Evolutionary conservation across 2,113 vertebrate genomes (phyloP), one percentile per base, ranked within the genome.

Genomic region (Nycticebus coucang): DNA sequence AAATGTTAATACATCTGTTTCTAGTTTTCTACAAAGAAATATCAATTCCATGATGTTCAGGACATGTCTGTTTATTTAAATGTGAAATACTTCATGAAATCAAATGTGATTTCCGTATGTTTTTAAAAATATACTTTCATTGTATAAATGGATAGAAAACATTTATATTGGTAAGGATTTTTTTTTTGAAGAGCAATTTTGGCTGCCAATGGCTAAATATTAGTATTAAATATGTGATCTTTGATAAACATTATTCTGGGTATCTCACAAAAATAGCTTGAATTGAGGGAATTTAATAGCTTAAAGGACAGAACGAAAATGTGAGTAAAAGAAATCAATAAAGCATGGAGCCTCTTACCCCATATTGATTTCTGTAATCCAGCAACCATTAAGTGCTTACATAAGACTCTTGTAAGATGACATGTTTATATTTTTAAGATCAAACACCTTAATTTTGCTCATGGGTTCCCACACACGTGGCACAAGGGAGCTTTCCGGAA

Each of bases 391-490:
- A 97, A 94, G 95, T 93, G 94, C 92, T 88, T 97, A 95, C 91
- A 96, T 96, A 97, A 97, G 83, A 88, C 89, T 93, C 86, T 95
- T 92, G 95, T 96, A 92, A 96, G 77, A 94, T 94, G 84, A 33
- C 28, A 66, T 95, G 94, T 96, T 97, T 97, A 80, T 95, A 96
- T 97, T 97, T 95, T 94, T 75, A 95, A 93, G 95, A 97, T 97
- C 97, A 97, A 94, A 97, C 97, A 24, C 71, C 28, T 97, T 97
- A 89, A 96, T 96, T 96, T 96, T 93, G 90, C 93, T 98, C 96
- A 53, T 87, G 96, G 94, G 93, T 64, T 95, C 89, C 33, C 59
- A 81, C 83, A 55, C 50, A 35, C 55, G 91, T n/a, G 7, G 50
- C 1, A 41, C 80, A 94, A 89, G 24, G 37, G 24, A 77, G 66